A percentile compares a stretch with the other conserved stretches of the same genome.
Evolutionary conservation across 1,140 invertebrate species (phyloP).

Genomic region (Tenebrio molitor): DNA sequence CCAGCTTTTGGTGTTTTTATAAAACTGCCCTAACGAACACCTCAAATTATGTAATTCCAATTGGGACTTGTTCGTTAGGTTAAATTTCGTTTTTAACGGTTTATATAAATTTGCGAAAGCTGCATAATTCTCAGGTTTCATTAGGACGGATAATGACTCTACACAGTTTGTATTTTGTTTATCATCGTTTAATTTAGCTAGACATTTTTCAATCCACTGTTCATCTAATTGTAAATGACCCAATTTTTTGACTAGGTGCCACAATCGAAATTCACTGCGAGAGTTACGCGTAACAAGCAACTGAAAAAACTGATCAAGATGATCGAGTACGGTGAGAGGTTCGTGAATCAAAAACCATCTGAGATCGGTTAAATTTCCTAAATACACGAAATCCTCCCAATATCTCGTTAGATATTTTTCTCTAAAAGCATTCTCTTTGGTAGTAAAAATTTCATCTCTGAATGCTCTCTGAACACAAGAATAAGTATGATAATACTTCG

Average conservation of each 20-base stretch:
- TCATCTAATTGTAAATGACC: slow-evolving; percentile 42
- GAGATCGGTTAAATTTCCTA: not conserved
- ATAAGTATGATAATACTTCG: not conserved
- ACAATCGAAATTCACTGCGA: not conserved
- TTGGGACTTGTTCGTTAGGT: no score
- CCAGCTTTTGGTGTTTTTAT: no score
- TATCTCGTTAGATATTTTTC: not conserved
- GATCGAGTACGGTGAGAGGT: not conserved
- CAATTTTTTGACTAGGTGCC: slow-evolving; percentile 26
- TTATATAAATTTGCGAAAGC: slow-evolving; percentile 7
- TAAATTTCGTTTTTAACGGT: not conserved
- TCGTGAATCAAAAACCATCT: slow-evolving; percentile 41
- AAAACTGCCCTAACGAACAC: no score
- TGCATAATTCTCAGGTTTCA: slow-evolving; percentile 24
- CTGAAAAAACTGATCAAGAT: slow-evolving; percentile 27
- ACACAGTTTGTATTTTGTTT: slow-evolving; percentile 1
- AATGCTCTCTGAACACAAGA: not conserved
- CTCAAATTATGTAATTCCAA: no score
- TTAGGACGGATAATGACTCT: not conserved
- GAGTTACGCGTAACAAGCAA: not conserved
- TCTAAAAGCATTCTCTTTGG: not conserved
- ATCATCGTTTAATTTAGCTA: slow-evolving; percentile 8
- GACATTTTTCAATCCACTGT: not conserved
- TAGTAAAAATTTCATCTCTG: not conserved
- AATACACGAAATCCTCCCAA: not conserved